phyloP scores from a whole-genome alignment of 2,113 vertebrate species.

The Archilochus colubris region DNA sequence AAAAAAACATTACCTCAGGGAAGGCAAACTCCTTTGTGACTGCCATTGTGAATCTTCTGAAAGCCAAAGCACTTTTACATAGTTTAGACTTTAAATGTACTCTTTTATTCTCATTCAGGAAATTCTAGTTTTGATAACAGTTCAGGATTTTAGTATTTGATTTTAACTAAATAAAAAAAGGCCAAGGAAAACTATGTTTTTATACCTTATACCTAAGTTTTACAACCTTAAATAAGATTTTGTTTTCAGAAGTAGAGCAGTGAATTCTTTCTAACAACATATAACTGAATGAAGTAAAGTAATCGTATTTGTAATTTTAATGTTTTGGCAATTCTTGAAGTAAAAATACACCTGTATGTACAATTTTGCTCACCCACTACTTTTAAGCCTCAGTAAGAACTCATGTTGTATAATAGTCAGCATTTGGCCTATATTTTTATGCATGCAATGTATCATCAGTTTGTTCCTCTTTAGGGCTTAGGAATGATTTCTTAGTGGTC shows the following conservation, averaged over 20 bases:
- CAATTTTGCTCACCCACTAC: not conserved
- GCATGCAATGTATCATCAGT: constrained; percentile 11
- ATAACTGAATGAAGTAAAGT: not conserved
- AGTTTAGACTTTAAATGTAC: not conserved
- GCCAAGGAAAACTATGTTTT: not conserved
- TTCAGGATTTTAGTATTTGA: not conserved
- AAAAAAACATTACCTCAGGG: not conserved
- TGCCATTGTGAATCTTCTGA: not conserved
- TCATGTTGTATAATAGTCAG: not conserved
- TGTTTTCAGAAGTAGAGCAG: not conserved
- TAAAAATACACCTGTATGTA: not conserved
- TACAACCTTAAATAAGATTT: not conserved
- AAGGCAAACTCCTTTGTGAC: not conserved
- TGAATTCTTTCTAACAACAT: not conserved
- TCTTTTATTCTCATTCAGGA: constrained; percentile 1
- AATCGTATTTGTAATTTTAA: not conserved
- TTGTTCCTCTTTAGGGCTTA: constrained; percentile 16
- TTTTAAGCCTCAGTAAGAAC: constrained; percentile 20
- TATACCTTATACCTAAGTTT: not conserved
- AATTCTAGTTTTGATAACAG: not conserved
- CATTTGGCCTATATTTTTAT: constrained; percentile 33
- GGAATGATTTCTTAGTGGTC: not conserved
- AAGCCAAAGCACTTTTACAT: not conserved
- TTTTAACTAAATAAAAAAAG: not conserved
- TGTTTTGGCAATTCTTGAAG: not conserved